Base-by-base conservation (phyloP, 1,140 invertebrate genomes). In the Sarcophaga bullata region DNA sequence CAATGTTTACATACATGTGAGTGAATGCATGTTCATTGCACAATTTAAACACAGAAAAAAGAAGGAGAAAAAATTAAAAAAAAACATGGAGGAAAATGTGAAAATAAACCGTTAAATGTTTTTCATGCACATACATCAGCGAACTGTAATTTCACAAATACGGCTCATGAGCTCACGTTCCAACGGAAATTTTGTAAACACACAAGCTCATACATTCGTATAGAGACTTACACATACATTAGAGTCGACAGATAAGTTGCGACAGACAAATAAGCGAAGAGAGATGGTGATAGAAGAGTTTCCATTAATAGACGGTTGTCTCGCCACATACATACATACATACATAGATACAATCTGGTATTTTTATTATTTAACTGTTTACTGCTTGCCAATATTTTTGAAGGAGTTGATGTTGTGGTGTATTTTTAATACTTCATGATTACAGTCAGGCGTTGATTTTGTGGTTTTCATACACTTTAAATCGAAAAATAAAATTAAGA, bases 401-500 rank as follows among this genome's bases (percentile, higher is more conserved):
- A n/a, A 58, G 13, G n/a, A 6, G 13, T 58, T 1, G 15, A 2
- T 58, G 9, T 15, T 73, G 17, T 73, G 46, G 3, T 3, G 19
- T 72, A 72, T 17, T 78, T 49, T 49, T 17, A 50, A 8, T 50
- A 78, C 75, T 78, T 37, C 49, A 50, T 50, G 75, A 46, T 78
- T 50, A 78, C 50, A 52, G 75, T 52, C 19, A 50, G 75, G 75
- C 75, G 75, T 78, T 78, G 75, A 78, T 78, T n/a, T 78, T 78
- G 75, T 78, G 75, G 75, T 50, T 78, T 78, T 78, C 75, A 25
- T 78, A 50, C 75, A 78, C 75, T 78, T 78, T 19, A 78, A 19
- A 37, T 37, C 25, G 25, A 37, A 37, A 37, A 37, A 2, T 2
- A 37, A 37, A 37, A 37, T 37, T 37, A 37, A 37, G 4, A 37